These are phyloP conservation scores for Drosophila paucipuncta DNA, from an alignment of 2,888 invertebrate species.

Conservation along the genomic window DNA sequence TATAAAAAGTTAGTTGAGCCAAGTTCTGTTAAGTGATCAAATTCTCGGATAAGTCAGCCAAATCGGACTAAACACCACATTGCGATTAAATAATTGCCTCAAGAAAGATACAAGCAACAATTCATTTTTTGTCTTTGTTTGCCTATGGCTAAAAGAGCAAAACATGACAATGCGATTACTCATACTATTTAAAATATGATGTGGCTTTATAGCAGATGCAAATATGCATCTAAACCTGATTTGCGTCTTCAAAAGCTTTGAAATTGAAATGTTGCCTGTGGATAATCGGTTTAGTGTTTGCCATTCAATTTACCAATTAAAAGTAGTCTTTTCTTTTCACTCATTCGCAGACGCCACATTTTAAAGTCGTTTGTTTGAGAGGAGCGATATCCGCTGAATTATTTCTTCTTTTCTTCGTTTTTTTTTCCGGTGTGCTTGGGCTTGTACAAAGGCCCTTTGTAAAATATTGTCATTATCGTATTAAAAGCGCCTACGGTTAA, in stretches of 20 bases:
- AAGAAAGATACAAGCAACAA: fast-evolving
- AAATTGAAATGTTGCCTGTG: neutral
- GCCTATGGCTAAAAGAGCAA: neutral
- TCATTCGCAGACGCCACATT: neutral
- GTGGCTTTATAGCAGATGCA: slow-evolving; percentile 1
- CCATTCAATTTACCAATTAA: neutral
- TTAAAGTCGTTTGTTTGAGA: neutral
- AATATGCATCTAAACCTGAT: neutral
- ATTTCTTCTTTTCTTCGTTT: neutral
- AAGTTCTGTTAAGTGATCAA: neutral
- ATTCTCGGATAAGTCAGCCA: no score
- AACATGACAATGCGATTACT: neutral
- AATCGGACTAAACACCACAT: no score
- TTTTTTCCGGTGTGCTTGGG: slow-evolving; percentile 11
- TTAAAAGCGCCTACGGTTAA: slow-evolving; percentile 72
- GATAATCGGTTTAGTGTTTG: neutral
- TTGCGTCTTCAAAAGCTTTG: neutral
- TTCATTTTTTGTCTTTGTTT: neutral
- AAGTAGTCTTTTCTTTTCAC: neutral
- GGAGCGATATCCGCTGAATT: slow-evolving; percentile 1
- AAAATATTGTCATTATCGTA: slow-evolving; percentile 76
- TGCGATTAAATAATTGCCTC: neutral
- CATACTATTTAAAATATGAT: neutral
- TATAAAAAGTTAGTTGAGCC: neutral
- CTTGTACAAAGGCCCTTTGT: slow-evolving; percentile 53